Evolutionary conservation across 2,797 vertebrate species (phyloP), one percentile per base, ranked within the genome.

Genomic region (Xiphorhynchus erythropygius): DNA sequence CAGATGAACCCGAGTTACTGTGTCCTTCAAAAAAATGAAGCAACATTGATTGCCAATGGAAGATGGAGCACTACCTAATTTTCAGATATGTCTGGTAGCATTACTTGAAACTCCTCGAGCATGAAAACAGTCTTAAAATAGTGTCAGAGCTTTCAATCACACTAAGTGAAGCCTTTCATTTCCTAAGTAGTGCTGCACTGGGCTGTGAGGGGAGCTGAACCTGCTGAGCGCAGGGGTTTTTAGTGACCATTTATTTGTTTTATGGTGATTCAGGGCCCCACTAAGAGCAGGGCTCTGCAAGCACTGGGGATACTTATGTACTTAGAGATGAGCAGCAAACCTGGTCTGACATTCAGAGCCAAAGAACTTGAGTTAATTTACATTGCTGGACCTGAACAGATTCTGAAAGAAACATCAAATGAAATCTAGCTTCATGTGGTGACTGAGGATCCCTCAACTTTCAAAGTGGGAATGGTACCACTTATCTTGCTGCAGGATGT

Each of bases 391-490:
- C 22, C 23, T 18, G 5, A 30, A 24, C 13, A 17, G 39, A 16
- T n/a, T 47, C 19, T 11, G 8, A 63, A 49, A 86, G 7, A 27
- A 42, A 18, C 23, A 49, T 24, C 19, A 49, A 37, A 30, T 8
- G 15, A 24, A 55, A 18, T 22, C 14, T 3, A 42, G 13, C 25
- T 44, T 37, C 7, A 0, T 2, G 22, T 8, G 32, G 18, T 49
- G 25, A 21, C 47, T 25, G 44, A 55, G 28, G 17, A 24, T 4
- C 6, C 8, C 52, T 53, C 18, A 7, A 0, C 18, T 53, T 50
- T 19, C 9, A 5, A 57, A 74, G 10, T 1, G 22, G 46, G 4
- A 77, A 14, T 33, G 11, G 3, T 13, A 39, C 9, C 2, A 3
- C 24, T 59, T 32, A 32, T 9, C 27, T 39, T 41, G 41, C 37